Percentiles rank a stretch among this genome's conserved stretches.
These are phyloP conservation scores for Apamea monoglypha DNA, from an alignment of 2,888 invertebrate species.

Conservation along the genomic window DNA sequence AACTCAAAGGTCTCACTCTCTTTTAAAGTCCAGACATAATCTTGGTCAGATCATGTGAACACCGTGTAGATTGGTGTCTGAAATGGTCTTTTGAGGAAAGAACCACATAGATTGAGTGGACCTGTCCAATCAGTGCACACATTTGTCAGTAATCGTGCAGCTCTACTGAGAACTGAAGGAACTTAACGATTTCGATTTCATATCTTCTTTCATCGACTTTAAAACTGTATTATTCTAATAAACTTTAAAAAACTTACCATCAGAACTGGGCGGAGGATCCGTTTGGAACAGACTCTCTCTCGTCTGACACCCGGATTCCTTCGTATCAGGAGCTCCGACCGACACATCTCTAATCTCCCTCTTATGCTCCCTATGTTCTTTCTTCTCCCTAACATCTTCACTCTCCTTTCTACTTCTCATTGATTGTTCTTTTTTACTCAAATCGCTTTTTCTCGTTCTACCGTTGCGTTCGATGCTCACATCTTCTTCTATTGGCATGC, in stretches of 20 bases:
- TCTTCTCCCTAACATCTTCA: conserved; percentile 74
- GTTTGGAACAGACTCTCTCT: conserved; percentile 93
- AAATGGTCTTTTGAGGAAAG: no score
- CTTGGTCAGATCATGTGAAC: no score
- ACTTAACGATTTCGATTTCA: no score
- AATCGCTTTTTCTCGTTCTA: conserved; percentile 79
- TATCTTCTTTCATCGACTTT: background rate
- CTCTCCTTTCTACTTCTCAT: conserved; percentile 79
- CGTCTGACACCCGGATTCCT: conserved; percentile 93
- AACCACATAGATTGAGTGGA: no score
- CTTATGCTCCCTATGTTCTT: conserved; percentile 45
- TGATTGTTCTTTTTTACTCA: conserved; percentile 83
- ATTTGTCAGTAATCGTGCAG: no score
- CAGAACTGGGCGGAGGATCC: conserved; percentile 84
- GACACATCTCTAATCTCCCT: conserved; percentile 84
- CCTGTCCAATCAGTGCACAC: no score
- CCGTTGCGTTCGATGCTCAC: conserved; percentile 83
- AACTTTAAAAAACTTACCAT: conserved; percentile 74
- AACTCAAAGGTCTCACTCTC: no score
- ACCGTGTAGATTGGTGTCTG: no score
- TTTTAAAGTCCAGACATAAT: no score
- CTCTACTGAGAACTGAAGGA: no score
- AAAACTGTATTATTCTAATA: background rate
- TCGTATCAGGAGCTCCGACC: conserved; percentile 86
- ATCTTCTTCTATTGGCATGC: conserved; percentile 76